Conservation (phyloP, 64 coral and sea anemone genomes). For the Orbicella faveolata region DNA sequence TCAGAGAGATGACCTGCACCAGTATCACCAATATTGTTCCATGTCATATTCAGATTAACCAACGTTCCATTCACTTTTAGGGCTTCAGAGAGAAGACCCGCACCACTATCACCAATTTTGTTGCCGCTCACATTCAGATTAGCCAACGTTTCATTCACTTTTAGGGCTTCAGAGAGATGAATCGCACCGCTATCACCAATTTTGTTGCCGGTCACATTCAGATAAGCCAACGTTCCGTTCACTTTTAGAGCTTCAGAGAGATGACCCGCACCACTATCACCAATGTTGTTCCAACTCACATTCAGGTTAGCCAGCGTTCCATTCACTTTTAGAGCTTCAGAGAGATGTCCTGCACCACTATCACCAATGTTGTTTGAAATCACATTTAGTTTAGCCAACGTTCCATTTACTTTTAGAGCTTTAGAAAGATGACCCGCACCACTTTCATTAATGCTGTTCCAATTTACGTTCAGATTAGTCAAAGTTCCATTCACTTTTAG, state of each 20-base stretch:
- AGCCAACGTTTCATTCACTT: neutral
- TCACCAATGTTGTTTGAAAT: neutral
- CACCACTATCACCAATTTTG: neutral
- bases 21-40: neutral
- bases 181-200: no score
- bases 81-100: no score
- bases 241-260: no score
- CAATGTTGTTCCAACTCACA: neutral
- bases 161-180: neutral
- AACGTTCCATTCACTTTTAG: neutral
- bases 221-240: no score
- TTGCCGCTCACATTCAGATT: neutral
- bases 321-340: neutral
- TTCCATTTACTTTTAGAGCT: neutral
- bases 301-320: neutral
- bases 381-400: neutral
- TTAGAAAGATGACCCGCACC: neutral
- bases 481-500: no score
- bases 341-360: neutral
- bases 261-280: neutral
- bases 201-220: no score
- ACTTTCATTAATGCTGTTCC: neutral
- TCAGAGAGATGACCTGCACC: no score
- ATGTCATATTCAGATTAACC: neutral
- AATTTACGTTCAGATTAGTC: neutral